Evolutionary conservation across 2,113 vertebrate genomes (phyloP).

Genomic region (Dryoscopus gambensis): DNA sequence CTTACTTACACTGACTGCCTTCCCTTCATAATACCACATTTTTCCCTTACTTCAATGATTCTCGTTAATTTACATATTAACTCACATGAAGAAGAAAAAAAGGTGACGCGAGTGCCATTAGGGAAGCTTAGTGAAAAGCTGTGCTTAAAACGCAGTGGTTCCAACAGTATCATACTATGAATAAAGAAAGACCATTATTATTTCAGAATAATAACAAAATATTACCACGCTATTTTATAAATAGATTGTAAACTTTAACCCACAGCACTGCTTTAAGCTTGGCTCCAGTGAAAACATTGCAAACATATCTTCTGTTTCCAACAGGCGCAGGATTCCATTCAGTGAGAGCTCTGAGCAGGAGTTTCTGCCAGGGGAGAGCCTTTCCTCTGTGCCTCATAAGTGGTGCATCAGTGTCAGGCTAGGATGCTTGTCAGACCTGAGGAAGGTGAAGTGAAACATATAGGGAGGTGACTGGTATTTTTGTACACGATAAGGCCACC

Average conservation of each 20-base stretch:
- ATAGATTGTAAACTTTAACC: not conserved
- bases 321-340: not conserved
- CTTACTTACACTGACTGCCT: not conserved
- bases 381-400: not conserved
- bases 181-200: not conserved
- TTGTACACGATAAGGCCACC: not conserved
- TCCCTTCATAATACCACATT: not conserved
- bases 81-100: not conserved
- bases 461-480: not conserved
- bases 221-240: not conserved
- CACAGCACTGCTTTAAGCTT: not conserved
- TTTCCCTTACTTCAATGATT: not conserved
- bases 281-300: not conserved
- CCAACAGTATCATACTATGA: not conserved
- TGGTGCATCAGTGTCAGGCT: too few species aligned
- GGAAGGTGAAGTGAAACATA: not conserved
- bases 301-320: not conserved
- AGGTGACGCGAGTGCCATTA: not conserved
- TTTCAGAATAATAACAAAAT: not conserved
- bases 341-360: not conserved
- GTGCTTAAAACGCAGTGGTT: not conserved
- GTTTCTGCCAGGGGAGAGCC: not conserved
- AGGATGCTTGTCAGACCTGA: not conserved
- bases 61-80: not conserved
- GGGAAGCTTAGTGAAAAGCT: not conserved